Conservation (phyloP, 1,140 invertebrate genomes). For the Drosophila bifasciata region DNA sequence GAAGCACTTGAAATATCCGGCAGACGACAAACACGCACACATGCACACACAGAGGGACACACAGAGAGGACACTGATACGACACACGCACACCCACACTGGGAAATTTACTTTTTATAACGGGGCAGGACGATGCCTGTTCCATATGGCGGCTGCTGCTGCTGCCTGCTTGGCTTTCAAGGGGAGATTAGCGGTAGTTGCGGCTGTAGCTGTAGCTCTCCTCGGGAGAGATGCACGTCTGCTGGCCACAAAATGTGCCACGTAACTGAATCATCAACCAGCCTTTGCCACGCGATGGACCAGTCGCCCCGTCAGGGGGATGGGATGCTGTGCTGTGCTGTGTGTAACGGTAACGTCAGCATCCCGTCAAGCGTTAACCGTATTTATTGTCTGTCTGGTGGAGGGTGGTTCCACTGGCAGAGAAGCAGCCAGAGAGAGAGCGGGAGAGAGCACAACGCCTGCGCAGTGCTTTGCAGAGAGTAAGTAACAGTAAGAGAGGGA, state of each 20-base stretch:
- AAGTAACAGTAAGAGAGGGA: not conserved
- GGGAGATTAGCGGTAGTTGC: not conserved
- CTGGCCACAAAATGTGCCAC: constrained; percentile 62
- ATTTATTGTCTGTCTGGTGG: constrained; percentile 44
- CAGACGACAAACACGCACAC: constrained; percentile 30
- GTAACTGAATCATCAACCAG: constrained; percentile 37
- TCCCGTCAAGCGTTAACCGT: constrained; percentile 34
- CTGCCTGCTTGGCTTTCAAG: constrained; percentile 43
- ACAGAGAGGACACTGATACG: too few relatives aligned
- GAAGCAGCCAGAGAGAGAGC: constrained; percentile 8
- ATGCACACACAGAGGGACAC: constrained; percentile 4
- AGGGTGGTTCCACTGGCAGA: constrained; percentile 20
- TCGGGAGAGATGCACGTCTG: constrained; percentile 53
- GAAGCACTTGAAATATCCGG: constrained; percentile 78
- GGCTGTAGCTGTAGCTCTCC: not conserved
- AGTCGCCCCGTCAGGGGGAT: constrained; percentile 3
- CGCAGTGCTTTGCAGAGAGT: constrained; percentile 23
- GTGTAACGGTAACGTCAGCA: constrained; percentile 39
- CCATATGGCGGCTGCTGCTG: constrained; percentile 61
- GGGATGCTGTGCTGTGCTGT: constrained; percentile 63
- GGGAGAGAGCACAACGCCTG: constrained; percentile 41
- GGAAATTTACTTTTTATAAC: constrained; percentile 66
- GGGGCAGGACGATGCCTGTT: constrained; percentile 29
- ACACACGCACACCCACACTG: constrained; percentile 19
- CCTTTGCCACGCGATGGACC: constrained; percentile 32